Conservation (phyloP, 2,113 vertebrate genomes). For the Petrocephalus zakoni region DNA sequence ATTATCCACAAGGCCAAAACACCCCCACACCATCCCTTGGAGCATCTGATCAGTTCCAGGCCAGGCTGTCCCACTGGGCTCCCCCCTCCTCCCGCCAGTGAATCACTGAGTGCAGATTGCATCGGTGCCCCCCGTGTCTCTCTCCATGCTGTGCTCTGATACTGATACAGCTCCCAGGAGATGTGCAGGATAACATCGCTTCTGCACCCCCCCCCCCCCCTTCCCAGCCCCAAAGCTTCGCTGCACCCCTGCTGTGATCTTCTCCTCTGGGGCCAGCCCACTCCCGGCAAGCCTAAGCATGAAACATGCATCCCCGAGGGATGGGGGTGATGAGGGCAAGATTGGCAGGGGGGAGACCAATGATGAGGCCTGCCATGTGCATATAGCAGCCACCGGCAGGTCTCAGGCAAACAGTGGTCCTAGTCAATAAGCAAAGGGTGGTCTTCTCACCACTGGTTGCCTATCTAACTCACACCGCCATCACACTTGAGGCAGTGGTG, state of each 20-base stretch:
- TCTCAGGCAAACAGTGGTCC: neutral
- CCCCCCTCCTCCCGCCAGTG: neutral
- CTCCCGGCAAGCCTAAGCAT: neutral
- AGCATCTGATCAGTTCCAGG: constrained; percentile 29
- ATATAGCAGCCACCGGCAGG: neutral
- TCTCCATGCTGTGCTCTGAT: constrained; percentile 35
- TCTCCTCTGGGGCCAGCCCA: neutral
- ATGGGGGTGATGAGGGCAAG: neutral
- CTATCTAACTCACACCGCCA: neutral
- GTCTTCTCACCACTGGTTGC: neutral
- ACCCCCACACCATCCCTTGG: constrained; percentile 17
- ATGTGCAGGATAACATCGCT: constrained; percentile 29
- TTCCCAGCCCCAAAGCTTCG: neutral
- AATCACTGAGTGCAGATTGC: constrained; percentile 32
- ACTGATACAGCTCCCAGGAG: constrained; percentile 47
- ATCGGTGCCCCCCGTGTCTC: constrained; percentile 38
- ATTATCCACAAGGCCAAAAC: constrained; percentile 17
- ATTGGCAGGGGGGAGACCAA: neutral
- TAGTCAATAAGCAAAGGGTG: neutral
- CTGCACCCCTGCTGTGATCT: neutral
- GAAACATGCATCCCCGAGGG: neutral
- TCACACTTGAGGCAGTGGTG: neutral
- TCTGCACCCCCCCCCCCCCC: neutral
- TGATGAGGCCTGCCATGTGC: neutral
- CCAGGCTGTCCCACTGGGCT: constrained; percentile 31